Evolutionary conservation across 2,797 vertebrate species (phyloP).

Genomic region (Decapterus maruadsi): DNA sequence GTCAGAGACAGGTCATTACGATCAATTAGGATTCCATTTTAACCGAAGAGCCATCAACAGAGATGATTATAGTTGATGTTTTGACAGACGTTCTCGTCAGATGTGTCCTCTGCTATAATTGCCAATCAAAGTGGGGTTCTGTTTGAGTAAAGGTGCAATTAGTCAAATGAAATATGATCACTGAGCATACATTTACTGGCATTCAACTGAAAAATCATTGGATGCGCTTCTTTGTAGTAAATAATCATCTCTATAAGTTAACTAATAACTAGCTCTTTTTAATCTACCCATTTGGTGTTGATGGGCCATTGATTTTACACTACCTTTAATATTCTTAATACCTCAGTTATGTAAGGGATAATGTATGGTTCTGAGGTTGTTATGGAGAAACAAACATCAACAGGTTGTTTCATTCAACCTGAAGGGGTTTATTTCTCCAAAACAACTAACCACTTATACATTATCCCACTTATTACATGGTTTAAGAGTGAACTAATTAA

Average conservation of each 20-base stretch:
- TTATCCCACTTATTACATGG: too few relatives aligned
- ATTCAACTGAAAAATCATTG: not conserved
- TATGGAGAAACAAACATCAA: too few relatives aligned
- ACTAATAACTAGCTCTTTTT: not conserved
- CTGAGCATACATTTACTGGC: not conserved
- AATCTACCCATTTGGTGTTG: not conserved
- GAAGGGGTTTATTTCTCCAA: too few relatives aligned
- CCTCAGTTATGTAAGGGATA: too few relatives aligned
- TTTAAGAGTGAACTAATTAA: too few relatives aligned
- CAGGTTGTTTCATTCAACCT: too few relatives aligned
- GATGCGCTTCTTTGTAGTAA: not conserved
- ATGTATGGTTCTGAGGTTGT: too few relatives aligned
- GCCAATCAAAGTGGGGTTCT: slow-evolving; percentile 22
- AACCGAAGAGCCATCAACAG: slow-evolving; percentile 25
- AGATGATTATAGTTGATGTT: slow-evolving; percentile 32
- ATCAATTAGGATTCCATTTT: slow-evolving; percentile 44
- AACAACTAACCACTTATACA: too few relatives aligned
- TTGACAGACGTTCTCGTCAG: slow-evolving; percentile 47
- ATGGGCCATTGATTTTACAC: not conserved
- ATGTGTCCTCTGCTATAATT: slow-evolving; percentile 25
- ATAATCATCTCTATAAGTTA: not conserved
- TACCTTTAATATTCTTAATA: too few relatives aligned
- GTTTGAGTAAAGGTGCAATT: slow-evolving; percentile 33
- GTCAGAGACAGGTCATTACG: slow-evolving; percentile 44
- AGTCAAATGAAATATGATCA: slow-evolving; percentile 25